Percentiles rank a stretch among this genome's conserved stretches.
Evolutionary conservation across 2,113 vertebrate species (phyloP).

Genomic region (Romanogobio albipinnatus): DNA sequence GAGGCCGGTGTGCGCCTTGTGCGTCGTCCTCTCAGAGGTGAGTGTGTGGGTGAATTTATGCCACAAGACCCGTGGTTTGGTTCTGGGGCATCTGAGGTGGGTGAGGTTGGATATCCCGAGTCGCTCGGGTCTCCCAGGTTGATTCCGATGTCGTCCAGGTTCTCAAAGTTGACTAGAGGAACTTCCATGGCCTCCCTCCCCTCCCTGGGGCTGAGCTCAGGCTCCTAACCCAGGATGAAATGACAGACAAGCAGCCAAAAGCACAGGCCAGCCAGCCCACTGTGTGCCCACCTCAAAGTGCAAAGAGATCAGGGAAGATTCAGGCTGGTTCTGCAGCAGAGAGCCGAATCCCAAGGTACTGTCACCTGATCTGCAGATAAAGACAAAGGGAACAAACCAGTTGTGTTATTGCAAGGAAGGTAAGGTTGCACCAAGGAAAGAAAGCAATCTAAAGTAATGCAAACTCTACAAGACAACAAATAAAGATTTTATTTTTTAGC

Average conservation of each 20-base stretch:
- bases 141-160: slow-evolving; percentile 85
- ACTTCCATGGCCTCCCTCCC: slow-evolving; percentile 84
- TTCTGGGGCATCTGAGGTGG: slow-evolving; percentile 71
- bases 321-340: slow-evolving; percentile 42
- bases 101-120: slow-evolving; percentile 80
- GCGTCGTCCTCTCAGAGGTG: slow-evolving; percentile 63
- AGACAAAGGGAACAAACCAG: slow-evolving; percentile 52
- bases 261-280: slow-evolving; percentile 58
- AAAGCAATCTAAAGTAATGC: slow-evolving; percentile 23
- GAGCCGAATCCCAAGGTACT: slow-evolving; percentile 47
- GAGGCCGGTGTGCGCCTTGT: slow-evolving; percentile 64
- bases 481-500: background rate
- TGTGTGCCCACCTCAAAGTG: slow-evolving; percentile 30
- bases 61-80: slow-evolving; percentile 66
- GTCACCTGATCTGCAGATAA: slow-evolving; percentile 60
- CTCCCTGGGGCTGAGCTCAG: slow-evolving; percentile 76
- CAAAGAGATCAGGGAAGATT: slow-evolving; percentile 38
- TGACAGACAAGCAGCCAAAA: slow-evolving; percentile 56
- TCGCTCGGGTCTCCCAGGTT: slow-evolving; percentile 81
- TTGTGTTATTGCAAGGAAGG: slow-evolving; percentile 32
- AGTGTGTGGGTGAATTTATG: slow-evolving; percentile 66
- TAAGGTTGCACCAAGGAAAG: slow-evolving; percentile 31
- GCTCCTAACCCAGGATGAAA: slow-evolving; percentile 60
- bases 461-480: background rate
- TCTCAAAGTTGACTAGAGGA: slow-evolving; percentile 91